Base-by-base conservation (phyloP, 2,113 vertebrate genomes). In the Triplophysa dalaica region DNA sequence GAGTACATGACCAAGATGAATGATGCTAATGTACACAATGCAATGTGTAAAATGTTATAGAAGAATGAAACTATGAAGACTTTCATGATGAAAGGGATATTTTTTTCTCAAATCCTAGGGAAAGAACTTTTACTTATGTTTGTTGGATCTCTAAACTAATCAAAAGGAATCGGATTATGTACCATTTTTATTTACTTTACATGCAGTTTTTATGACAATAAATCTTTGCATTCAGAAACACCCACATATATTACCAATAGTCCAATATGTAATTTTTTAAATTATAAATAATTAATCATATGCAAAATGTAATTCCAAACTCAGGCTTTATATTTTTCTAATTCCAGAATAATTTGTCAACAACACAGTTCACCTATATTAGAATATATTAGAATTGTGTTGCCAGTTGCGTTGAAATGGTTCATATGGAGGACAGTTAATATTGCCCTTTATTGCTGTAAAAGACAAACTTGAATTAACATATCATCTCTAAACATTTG, bases 401-500 rank as follows among this genome's bases (percentile, higher is more conserved):
- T 76, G 60, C 29, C 43, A 52, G 41, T 29, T 63, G 11, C 12
- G 19, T 29, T 33, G 45, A 66, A 77, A 65, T 17, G 12, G 62
- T 1, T 4, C 72, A 48, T 63, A 16, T 4, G 58, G 33, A 74
- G 60, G 58, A 73, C 24, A 13, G 17, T 61, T 48, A 41, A 45
- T 38, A 41, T 77, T 65, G 17, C 45, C 43, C 14, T 77, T 52
- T 56, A 38, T 63, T 41, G 26, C 38, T 70, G 29, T 11, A 78
- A 58, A 62, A 78, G 14, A 26, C 22, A 4, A 70, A 76, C 43
- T 8, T 58, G 10, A 67, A 60, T 81, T n/a, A 75, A 69, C 54
- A 74, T 58, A 14, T 33, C 24, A 17, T 67, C 52, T 79, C 26
- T 24, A 14, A 41, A 70, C 77, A 70, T 80, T 81, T 60, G 85